A percentile compares a stretch with the other conserved stretches of the same genome.
Conservation (phyloP, 2,113 vertebrate genomes). For the Pardalotus punctatus region DNA sequence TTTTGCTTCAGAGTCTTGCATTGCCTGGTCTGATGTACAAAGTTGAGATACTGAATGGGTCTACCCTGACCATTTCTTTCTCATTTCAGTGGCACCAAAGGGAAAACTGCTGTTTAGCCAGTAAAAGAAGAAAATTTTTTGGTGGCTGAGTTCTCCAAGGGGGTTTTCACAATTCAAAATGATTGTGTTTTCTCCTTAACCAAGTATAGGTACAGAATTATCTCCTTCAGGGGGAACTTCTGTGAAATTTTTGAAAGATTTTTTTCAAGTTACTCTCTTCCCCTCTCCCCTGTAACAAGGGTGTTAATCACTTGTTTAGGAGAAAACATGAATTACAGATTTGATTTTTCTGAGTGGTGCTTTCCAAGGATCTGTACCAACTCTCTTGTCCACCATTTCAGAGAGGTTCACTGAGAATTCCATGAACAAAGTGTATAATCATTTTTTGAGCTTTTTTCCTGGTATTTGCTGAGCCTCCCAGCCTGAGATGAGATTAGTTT, state of each 20-base stretch:
- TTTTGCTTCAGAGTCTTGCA: not conserved
- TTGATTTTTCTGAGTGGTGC: not conserved
- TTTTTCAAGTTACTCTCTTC: not conserved
- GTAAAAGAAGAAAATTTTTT: not conserved
- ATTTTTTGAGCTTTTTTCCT: not conserved
- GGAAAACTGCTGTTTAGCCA: not conserved
- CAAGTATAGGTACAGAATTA: not conserved
- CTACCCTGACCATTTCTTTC: not conserved
- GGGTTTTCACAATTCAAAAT: not conserved
- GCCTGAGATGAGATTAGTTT: not conserved
- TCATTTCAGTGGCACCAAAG: not conserved
- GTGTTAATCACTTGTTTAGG: not conserved
- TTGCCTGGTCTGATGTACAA: not conserved
- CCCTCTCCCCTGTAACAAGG: rapidly evolving
- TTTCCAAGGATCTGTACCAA: not conserved
- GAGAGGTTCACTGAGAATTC: not conserved
- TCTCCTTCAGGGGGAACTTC: not conserved
- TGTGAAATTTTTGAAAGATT: not conserved
- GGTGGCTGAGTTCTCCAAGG: not conserved
- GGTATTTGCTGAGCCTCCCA: not conserved
- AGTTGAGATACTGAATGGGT: not conserved
- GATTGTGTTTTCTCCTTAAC: not conserved
- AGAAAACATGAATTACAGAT: not conserved
- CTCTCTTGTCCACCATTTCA: not conserved
- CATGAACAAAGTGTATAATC: not conserved